A percentile compares a stretch with the other conserved stretches of the same genome.
Evolutionary conservation across 2,888 invertebrate genomes (phyloP).

Genomic region (Agriopis aurantiaria): DNA sequence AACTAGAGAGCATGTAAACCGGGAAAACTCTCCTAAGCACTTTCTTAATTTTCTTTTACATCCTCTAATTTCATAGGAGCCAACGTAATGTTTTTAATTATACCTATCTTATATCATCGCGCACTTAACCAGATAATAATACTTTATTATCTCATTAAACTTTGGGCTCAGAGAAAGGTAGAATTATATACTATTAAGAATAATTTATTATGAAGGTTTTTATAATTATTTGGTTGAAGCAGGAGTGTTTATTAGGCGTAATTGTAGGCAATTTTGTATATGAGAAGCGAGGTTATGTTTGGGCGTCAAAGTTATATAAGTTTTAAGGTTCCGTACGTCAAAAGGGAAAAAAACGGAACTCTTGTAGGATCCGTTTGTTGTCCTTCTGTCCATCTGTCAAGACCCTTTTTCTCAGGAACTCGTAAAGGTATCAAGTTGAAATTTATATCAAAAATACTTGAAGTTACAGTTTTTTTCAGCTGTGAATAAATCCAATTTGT

Average conservation of each 20-base stretch:
- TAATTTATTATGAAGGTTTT: slow-evolving; percentile 1
- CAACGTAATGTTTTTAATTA: slow-evolving; percentile 19
- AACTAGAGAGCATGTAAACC: background rate
- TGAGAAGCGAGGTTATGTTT: slow-evolving; percentile 1
- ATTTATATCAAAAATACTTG: too few relatives aligned
- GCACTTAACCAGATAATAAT: slow-evolving; percentile 9
- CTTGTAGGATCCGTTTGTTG: too few relatives aligned
- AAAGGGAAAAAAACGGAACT: too few relatives aligned
- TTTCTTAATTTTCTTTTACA: background rate
- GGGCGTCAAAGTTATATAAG: background rate
- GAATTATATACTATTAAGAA: background rate
- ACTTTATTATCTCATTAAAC: slow-evolving; percentile 21
- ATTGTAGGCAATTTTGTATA: slow-evolving; percentile 13
- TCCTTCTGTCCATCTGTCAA: too few relatives aligned
- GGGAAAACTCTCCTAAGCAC: background rate
- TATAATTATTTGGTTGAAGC: slow-evolving; percentile 14
- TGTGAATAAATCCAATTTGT: too few relatives aligned
- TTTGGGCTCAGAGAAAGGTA: background rate
- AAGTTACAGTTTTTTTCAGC: too few relatives aligned
- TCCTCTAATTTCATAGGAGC: slow-evolving; percentile 7
- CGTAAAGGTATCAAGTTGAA: too few relatives aligned
- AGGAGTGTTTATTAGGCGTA: slow-evolving; percentile 3
- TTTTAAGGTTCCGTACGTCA: too few relatives aligned
- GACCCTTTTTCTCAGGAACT: too few relatives aligned
- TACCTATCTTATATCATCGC: slow-evolving; percentile 18